Conservation (phyloP, 1,140 invertebrate genomes). For the Brachionus asplanchnoidis region DNA sequence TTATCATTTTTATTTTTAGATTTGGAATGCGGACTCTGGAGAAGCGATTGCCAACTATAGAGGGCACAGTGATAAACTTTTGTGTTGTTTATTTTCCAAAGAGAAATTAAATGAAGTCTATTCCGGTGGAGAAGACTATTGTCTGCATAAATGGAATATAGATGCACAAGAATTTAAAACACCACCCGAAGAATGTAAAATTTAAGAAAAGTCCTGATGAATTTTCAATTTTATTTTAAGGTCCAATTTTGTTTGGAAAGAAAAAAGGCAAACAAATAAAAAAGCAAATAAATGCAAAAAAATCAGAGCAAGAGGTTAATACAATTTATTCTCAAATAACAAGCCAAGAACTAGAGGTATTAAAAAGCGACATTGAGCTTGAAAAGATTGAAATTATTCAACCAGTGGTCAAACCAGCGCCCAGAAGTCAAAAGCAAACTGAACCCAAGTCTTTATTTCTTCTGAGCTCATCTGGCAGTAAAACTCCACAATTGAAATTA, state of each 20-base stretch:
- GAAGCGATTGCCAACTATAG: neutral
- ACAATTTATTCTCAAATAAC: neutral
- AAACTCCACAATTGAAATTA: neutral
- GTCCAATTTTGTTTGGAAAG: conserved; percentile 27
- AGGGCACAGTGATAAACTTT: conserved; percentile 32
- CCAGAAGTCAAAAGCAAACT: neutral
- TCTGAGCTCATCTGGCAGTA: neutral
- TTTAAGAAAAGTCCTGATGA: neutral
- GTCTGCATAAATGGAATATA: conserved; percentile 1
- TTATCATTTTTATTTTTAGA: too few relatives aligned
- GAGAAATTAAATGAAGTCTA: neutral
- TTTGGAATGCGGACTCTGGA: conserved; percentile 16
- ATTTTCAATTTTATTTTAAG: neutral
- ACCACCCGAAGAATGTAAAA: conserved; percentile 25
- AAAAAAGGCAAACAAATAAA: neutral
- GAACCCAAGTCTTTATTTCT: neutral
- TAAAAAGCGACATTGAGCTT: neutral
- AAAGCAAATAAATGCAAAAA: neutral
- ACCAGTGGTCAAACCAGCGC: neutral
- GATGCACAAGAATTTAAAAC: conserved; percentile 21
- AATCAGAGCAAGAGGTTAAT: neutral
- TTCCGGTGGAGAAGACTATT: conserved; percentile 37
- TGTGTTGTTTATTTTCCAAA: conserved; percentile 11
- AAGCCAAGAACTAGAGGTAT: neutral
- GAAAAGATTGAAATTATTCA: neutral